A percentile compares a stretch with the other conserved stretches of the same genome.
phyloP scores from a whole-genome alignment of 2,888 invertebrate species.

The Oscheius sp. region DNA sequence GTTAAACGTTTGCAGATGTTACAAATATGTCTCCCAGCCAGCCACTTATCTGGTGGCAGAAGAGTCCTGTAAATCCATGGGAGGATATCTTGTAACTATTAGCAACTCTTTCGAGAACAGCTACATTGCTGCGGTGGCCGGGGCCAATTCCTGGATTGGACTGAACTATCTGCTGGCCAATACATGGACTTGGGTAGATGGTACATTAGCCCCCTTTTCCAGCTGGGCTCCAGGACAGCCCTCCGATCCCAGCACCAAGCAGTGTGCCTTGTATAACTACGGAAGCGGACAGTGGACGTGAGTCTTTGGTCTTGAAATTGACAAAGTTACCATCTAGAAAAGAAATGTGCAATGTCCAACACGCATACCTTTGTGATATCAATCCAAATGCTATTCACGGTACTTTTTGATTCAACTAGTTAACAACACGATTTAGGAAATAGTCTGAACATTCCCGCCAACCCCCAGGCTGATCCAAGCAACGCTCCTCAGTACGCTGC shows the following conservation, averaged over 20 bases:
- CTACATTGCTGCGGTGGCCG: background rate
- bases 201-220: background rate
- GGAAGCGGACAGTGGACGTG: background rate
- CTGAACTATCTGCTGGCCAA: background rate
- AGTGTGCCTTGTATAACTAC: background rate
- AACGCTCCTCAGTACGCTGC: slow-evolving; percentile 49
- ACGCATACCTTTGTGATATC: background rate
- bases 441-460: slow-evolving; percentile 43
- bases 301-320: background rate
- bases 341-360: background rate
- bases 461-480: slow-evolving; percentile 43
- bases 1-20: background rate
- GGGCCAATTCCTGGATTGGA: background rate
- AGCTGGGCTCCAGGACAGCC: background rate
- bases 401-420: background rate
- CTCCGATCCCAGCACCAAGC: background rate
- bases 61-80: slow-evolving; percentile 4
- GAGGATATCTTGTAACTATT: slow-evolving; percentile 1
- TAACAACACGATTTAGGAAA: background rate
- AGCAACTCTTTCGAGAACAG: background rate
- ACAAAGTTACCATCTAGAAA: background rate
- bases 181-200: background rate
- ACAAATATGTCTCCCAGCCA: background rate
- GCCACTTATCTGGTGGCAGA: background rate
- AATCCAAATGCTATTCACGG: background rate